Evolutionary conservation across 2,888 invertebrate species (phyloP), one percentile per base, ranked within the genome.

Genomic region (Mylabris sibirica): DNA sequence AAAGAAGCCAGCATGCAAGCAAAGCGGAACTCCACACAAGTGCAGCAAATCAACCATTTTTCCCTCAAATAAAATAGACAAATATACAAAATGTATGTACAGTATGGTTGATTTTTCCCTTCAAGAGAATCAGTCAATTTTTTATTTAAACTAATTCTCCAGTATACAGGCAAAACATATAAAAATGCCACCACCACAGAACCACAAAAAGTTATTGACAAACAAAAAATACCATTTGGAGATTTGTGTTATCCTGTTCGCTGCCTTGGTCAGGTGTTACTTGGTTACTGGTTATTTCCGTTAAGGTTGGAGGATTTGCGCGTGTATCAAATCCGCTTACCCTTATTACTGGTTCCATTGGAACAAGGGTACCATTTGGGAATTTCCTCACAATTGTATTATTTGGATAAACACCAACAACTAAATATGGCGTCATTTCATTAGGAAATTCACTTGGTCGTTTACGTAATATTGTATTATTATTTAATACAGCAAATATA

Each of bases 341-440:
- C 83, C 84, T 83, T 77, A 85, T 84, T 65, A 84, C 78, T 59
- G 81, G 84, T 79, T 85, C 85, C 83, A 91, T 91, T 85, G 92
- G 92, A 84, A 93, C 90, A 85, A 91, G 86, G 82, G 93, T 92
- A 84, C 93, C 93, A 81, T 93, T 93, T 75, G 93, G 93, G 83
- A 91, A 93, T 86, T 91, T 93, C 86, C 91, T 90, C 83, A 93
- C 90, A 84, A 93, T 87, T 83, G 91, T 92, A 85, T 92, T 92
- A 87, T 93, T 92, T 76, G 93, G 92, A 84, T 90, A 90, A 80
- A 93, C 89, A 83, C 93, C 92, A 80, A 91, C 91, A 83, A 93
- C 89, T 78, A 92, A 89, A 84, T 90, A 92, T 75, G 92, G 92
- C 79, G 90, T 87, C 81, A 91, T 89, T 85, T 90, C 90, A 80